Conservation (phyloP, 2,888 invertebrate genomes). For the Candidula unifasciata region DNA sequence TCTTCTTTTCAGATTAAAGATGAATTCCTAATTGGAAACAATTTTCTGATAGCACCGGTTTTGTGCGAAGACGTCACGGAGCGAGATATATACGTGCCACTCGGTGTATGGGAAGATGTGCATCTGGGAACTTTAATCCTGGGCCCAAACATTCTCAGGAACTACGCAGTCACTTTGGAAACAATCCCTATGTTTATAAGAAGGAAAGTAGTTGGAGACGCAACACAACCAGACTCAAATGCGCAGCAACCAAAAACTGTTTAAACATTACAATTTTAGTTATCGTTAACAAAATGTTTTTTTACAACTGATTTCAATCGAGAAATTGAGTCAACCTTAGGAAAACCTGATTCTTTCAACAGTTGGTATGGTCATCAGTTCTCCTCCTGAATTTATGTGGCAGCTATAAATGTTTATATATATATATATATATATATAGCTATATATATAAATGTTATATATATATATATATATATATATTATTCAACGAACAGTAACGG, state of each 20-base stretch:
- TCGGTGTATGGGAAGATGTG: conserved; percentile 87
- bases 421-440: too few relatives aligned
- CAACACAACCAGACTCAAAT: not conserved
- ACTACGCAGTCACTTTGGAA: not conserved
- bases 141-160: conserved; percentile 42
- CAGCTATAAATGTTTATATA: too few relatives aligned
- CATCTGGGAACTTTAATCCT: conserved; percentile 53
- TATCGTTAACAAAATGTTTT: too few relatives aligned
- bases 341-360: too few relatives aligned
- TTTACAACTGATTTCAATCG: too few relatives aligned
- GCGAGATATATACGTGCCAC: conserved; percentile 69
- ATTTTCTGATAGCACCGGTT: conserved; percentile 70
- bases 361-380: too few relatives aligned
- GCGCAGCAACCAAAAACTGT: too few relatives aligned
- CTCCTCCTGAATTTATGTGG: too few relatives aligned
- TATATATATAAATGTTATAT: too few relatives aligned
- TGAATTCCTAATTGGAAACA: conserved; percentile 69
- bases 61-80: conserved; percentile 61
- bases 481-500: too few relatives aligned
- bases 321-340: too few relatives aligned
- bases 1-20: conserved; percentile 58
- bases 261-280: not conserved
- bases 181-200: conserved; percentile 24
- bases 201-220: conserved; percentile 13
- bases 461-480: too few relatives aligned